Conservation (phyloP, 2,888 invertebrate genomes). For the Pseudeuparius sepicola region DNA sequence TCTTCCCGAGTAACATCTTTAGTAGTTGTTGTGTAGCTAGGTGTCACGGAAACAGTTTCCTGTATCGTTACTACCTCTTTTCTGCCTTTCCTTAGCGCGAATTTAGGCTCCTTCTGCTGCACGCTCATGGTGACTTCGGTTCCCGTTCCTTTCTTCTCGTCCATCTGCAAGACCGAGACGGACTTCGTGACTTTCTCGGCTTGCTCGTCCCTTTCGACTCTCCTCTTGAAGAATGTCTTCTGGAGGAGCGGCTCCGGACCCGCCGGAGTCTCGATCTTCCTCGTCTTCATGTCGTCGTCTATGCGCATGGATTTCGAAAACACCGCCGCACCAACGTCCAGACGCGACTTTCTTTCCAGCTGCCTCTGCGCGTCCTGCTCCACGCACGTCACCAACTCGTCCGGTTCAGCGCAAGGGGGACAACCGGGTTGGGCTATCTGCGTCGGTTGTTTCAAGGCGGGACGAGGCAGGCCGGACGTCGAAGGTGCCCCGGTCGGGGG, state of each 20-base stretch:
- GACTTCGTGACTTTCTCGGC: slow-evolving; percentile 27
- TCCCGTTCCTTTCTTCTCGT: slow-evolving; percentile 21
- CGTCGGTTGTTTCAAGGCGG: too few species aligned
- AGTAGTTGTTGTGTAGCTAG: slow-evolving; percentile 15
- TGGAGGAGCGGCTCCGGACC: slow-evolving; percentile 28
- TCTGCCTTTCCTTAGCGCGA: slow-evolving; percentile 12
- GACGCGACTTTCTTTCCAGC: too few species aligned
- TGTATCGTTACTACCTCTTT: slow-evolving; percentile 17
- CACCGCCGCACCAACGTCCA: too few species aligned
- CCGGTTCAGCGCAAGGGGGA: too few species aligned
- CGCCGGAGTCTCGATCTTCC: slow-evolving; percentile 24
- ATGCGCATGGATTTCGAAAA: too few species aligned
- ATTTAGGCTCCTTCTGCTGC: slow-evolving; percentile 20
- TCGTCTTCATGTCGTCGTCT: too few species aligned
- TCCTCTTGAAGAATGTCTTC: slow-evolving; percentile 29
- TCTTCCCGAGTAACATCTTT: slow-evolving; percentile 19
- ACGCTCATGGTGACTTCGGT: slow-evolving; percentile 26
- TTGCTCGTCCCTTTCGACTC: slow-evolving; percentile 28
- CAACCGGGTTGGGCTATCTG: too few species aligned
- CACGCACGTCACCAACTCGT: too few species aligned
- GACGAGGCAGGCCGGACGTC: too few species aligned
- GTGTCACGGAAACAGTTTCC: slow-evolving; percentile 21
- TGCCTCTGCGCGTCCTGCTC: too few species aligned
- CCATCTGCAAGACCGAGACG: slow-evolving; percentile 24
- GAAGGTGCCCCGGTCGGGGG: too few species aligned